phyloP scores from a whole-genome alignment of 2,888 invertebrate genomes.

The Nomada fucata region DNA sequence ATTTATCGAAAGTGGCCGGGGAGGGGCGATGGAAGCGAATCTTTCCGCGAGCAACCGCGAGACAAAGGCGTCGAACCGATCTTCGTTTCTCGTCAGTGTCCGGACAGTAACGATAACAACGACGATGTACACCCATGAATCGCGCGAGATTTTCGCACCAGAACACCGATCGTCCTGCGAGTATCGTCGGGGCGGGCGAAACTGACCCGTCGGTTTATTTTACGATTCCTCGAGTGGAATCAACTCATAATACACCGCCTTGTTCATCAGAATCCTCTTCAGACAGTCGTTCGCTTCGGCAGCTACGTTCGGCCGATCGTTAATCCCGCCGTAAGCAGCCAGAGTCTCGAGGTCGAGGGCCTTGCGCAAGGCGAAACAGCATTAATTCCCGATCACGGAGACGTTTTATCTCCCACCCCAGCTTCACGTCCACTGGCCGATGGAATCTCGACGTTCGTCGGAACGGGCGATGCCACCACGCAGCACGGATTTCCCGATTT shows the following conservation, averaged over 20 bases:
- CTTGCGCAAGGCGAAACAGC: slow-evolving; percentile 11
- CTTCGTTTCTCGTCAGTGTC: too few relatives aligned
- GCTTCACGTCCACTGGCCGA: not conserved
- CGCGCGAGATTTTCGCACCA: too few relatives aligned
- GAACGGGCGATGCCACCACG: slow-evolving; percentile 2
- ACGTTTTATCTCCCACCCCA: slow-evolving; percentile 18
- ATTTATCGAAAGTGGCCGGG: too few relatives aligned
- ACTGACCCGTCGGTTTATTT: slow-evolving; percentile 49
- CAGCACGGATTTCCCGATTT: slow-evolving; percentile 22
- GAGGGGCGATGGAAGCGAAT: too few relatives aligned
- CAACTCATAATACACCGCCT: slow-evolving; percentile 12
- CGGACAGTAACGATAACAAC: too few relatives aligned
- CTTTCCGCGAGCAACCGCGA: too few relatives aligned
- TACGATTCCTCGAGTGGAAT: slow-evolving; percentile 33
- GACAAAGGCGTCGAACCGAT: too few relatives aligned
- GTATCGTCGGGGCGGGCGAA: slow-evolving; percentile 77
- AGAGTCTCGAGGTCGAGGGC: slow-evolving; percentile 7
- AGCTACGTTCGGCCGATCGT: not conserved
- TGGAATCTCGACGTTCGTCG: slow-evolving; percentile 17
- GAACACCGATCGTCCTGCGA: too few relatives aligned
- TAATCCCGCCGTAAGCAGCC: slow-evolving; percentile 25
- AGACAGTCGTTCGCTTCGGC: not conserved
- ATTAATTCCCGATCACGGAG: slow-evolving; percentile 35
- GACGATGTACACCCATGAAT: too few relatives aligned
- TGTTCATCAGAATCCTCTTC: slow-evolving; percentile 21